Evolutionary conservation across 2,113 vertebrate genomes (phyloP).

Genomic region (Clinocottus analis): DNA sequence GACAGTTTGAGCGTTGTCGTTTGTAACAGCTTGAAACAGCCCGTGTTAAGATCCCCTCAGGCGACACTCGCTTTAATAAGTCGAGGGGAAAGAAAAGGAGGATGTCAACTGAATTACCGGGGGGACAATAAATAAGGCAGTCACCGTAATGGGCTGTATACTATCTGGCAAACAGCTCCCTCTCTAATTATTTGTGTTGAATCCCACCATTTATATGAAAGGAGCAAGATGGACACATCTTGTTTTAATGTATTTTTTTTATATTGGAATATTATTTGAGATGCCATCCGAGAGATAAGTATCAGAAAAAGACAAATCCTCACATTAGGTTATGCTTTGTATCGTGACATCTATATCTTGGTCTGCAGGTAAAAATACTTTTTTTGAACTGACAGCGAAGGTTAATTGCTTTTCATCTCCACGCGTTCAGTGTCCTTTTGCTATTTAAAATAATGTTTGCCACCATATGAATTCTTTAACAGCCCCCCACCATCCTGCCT

Average conservation of each 20-base stretch:
- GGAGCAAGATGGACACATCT: background rate
- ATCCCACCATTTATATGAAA: background rate
- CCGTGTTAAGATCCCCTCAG: slow-evolving; percentile 69
- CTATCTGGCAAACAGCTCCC: slow-evolving; percentile 27
- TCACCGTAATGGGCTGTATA: slow-evolving; percentile 41
- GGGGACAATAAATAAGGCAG: slow-evolving; percentile 63
- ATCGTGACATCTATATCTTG: background rate
- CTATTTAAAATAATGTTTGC: background rate
- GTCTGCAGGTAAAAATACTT: background rate
- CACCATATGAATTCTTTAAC: slow-evolving; percentile 19
- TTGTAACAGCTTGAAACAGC: slow-evolving; percentile 76
- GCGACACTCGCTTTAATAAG: slow-evolving; percentile 78
- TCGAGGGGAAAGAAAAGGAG: slow-evolving; percentile 35
- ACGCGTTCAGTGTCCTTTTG: background rate
- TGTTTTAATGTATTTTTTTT: background rate
- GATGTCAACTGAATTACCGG: slow-evolving; percentile 64
- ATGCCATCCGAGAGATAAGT: background rate
- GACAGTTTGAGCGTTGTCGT: slow-evolving; percentile 71
- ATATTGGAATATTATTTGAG: background rate
- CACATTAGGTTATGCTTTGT: background rate
- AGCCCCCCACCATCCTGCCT: background rate
- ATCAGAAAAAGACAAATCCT: background rate
- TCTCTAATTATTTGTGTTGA: slow-evolving; percentile 22
- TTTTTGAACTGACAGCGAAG: background rate
- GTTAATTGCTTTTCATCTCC: background rate